Evolutionary conservation across 2,888 invertebrate species (phyloP), one percentile per base, ranked within the genome.

Genomic region (Tiliacea aurago): DNA sequence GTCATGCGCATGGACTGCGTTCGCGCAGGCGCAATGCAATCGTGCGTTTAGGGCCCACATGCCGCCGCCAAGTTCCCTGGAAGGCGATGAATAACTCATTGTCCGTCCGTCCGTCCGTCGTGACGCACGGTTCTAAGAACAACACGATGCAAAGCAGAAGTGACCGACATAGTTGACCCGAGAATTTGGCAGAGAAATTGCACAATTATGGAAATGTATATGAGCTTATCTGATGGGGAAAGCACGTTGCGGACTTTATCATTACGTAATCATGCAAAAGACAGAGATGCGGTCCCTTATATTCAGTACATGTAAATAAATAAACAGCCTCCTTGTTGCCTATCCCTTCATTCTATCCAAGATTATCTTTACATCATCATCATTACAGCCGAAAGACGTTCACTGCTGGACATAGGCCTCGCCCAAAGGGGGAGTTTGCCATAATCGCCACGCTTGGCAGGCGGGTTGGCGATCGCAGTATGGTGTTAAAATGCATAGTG

Each of bases 1-100:
- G 93, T 93, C 94, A 94, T 93, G 91, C 92, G 92, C 90, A 86
- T 89, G 88, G 88, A 77, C 89, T 89, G 91, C 84, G 86, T 86
- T 88, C 86, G 89, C 85, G 89, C 88, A 83, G 86, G 88, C 86
- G 89, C 90, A 90, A 87, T 90, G 95, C 93, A 95, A 94, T 95
- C 94, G 95, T 95, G 95, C 95, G 94, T 94, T 92, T 91, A 94
- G 93, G 91, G 92, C 92, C 86, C 94, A 94, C 93, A 94, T 94
- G 95, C 94, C 94, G 95, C 94, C 94, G 94, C 91, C 92, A 90
- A 92, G 91, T 94, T 96, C 94, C 94, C 87, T 89, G 95, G 95
- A 96, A 95, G 91, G 91, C 94, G 93, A 96, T 96, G 96, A 96
- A 96, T 96, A 96, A 96, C 95, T 94, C 96, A 96, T 96, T 96